These are phyloP conservation scores for Bicyclus anynana DNA, from an alignment of 1,140 invertebrate genomes.

Conservation along the genomic window DNA sequence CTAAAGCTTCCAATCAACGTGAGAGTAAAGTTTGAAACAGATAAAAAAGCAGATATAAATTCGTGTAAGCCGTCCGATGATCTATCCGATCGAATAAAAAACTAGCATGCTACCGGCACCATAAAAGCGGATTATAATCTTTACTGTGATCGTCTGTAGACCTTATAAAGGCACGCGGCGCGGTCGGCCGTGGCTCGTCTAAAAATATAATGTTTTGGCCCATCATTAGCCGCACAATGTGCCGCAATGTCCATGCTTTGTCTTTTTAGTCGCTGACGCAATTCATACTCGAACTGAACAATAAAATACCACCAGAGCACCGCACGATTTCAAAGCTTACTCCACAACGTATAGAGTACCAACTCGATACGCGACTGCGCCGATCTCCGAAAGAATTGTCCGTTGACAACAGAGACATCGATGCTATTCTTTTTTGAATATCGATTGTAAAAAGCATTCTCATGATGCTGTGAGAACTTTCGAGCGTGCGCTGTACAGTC, in stretches of 20 bases:
- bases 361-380: slow-evolving; percentile 29
- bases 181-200: slow-evolving; percentile 45
- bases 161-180: slow-evolving; percentile 44
- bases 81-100: slow-evolving; percentile 11
- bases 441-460: slow-evolving; percentile 76
- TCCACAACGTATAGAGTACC: slow-evolving; percentile 30
- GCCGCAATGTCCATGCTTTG: slow-evolving; percentile 63
- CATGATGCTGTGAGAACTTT: slow-evolving; percentile 73
- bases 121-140: slow-evolving; percentile 59
- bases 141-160: slow-evolving; percentile 40
- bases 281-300: slow-evolving; percentile 67
- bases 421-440: slow-evolving; percentile 74
- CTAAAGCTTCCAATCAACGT: too few species aligned
- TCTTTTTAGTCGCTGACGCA: slow-evolving; percentile 74
- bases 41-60: not conserved
- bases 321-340: slow-evolving; percentile 37
- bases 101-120: slow-evolving; percentile 49
- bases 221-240: slow-evolving; percentile 66
- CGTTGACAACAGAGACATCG: slow-evolving; percentile 77
- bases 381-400: slow-evolving; percentile 66
- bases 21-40: not conserved
- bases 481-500: slow-evolving; percentile 52
- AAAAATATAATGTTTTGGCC: slow-evolving; percentile 74
- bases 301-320: slow-evolving; percentile 38
- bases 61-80: not conserved